These are phyloP conservation scores for Heterotilapia buettikoferi DNA, from an alignment of 2,113 vertebrate species.

Conservation along the genomic window DNA sequence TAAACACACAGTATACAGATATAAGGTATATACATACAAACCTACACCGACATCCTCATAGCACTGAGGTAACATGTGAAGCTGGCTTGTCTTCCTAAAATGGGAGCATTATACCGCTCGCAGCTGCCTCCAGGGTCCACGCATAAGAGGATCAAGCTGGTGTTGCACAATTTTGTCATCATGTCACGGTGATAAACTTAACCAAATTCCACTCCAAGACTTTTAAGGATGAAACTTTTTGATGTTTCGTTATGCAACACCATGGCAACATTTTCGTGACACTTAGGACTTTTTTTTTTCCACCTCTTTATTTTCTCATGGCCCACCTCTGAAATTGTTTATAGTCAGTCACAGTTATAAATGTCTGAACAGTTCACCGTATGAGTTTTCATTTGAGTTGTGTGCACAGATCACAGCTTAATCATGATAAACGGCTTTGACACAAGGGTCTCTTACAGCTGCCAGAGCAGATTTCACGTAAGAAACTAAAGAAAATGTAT, in stretches of 20 bases:
- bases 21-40: not conserved
- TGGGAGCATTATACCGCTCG: not conserved
- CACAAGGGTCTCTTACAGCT: not conserved
- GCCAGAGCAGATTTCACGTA: not conserved
- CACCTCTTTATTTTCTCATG: not conserved
- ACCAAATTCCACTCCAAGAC: not conserved
- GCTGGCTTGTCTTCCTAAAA: not conserved
- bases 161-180: conserved; percentile 28
- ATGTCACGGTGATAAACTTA: conserved; percentile 18
- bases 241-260: conserved; percentile 21
- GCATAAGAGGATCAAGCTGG: conserved; percentile 21
- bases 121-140: conserved; percentile 10
- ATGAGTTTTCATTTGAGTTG: not conserved
- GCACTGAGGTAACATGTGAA: not conserved
- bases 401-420: not conserved
- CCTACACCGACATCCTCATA: not conserved
- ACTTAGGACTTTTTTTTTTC: not conserved
- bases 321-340: not conserved
- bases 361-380: not conserved
- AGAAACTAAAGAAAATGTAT: not conserved
- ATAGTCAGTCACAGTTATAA: not conserved
- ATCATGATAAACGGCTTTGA: not conserved
- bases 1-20: not conserved
- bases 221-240: conserved; percentile 9
- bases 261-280: not conserved